phyloP scores from a whole-genome alignment of 2,888 invertebrate species.

The Dinocampus coccinellae region DNA sequence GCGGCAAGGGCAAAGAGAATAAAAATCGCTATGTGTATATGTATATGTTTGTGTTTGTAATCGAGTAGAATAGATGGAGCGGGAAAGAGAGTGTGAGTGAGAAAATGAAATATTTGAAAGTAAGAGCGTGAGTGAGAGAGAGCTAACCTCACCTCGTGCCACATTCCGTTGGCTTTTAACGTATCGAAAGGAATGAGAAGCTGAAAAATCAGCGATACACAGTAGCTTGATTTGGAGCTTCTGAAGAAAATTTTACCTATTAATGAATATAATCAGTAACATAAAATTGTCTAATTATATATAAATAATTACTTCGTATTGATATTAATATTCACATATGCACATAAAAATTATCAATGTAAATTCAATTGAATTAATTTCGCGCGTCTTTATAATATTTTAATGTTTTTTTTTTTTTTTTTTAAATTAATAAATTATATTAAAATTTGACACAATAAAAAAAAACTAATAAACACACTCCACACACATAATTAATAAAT shows the following conservation, averaged over 20 bases:
- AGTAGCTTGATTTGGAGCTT: background rate
- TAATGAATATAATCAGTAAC: background rate
- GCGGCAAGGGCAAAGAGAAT: background rate
- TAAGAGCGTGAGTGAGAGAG: slow-evolving; percentile 41
- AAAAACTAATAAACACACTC: slow-evolving; percentile 18
- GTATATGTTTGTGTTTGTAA: background rate
- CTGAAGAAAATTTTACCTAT: background rate
- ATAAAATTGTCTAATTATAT: background rate
- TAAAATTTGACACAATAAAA: background rate
- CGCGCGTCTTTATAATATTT: slow-evolving; percentile 8
- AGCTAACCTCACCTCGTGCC: slow-evolving; percentile 67
- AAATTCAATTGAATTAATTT: slow-evolving; percentile 40
- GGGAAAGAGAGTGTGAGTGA: slow-evolving; percentile 22
- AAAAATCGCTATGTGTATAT: background rate
- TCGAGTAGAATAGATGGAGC: background rate
- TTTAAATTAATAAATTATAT: background rate
- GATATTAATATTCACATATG: background rate
- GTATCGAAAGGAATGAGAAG: slow-evolving; percentile 44
- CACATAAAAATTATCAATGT: background rate
- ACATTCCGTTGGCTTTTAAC: slow-evolving; percentile 63
- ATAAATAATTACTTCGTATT: background rate
- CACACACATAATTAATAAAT: too few relatives aligned
- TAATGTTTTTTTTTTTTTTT: slow-evolving; percentile 32
- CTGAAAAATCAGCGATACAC: slow-evolving; percentile 29
- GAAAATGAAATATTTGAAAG: slow-evolving; percentile 34